Evolutionary conservation across 2,113 vertebrate species (phyloP).

Genomic region (Odocoileus virginianus): DNA sequence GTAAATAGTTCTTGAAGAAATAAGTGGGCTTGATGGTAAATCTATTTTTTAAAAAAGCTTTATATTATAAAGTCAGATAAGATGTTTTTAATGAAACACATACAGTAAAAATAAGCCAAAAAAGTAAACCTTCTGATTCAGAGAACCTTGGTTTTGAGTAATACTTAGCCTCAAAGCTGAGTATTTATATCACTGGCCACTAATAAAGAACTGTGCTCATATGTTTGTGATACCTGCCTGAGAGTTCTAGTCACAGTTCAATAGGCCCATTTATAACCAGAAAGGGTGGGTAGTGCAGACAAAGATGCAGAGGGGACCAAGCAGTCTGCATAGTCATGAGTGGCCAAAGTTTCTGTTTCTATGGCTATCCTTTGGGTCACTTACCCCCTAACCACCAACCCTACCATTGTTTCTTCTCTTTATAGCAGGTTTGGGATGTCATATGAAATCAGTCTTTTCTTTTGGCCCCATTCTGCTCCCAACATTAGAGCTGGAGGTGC

Average conservation of each 20-base stretch:
- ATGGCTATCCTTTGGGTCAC: neutral
- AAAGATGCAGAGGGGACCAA: neutral
- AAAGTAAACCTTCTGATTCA: neutral
- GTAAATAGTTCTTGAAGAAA: neutral
- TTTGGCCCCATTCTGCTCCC: neutral
- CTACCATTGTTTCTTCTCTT: neutral
- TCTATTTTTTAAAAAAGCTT: neutral
- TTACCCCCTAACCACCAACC: neutral
- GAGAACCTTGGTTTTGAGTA: neutral
- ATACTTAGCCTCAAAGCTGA: neutral
- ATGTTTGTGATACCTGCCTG: neutral
- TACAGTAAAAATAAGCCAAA: neutral
- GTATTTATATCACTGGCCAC: neutral
- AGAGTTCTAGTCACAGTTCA: neutral
- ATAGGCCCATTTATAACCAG: neutral
- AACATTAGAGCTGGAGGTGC: neutral
- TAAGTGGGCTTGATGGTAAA: neutral
- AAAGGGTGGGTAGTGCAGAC: neutral
- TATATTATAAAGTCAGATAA: neutral
- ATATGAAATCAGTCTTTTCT: neutral
- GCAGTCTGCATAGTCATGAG: neutral
- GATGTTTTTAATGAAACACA: neutral
- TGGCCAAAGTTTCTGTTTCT: neutral
- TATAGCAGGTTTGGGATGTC: neutral
- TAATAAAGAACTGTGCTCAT: neutral